Conservation (phyloP, 2,113 vertebrate species). For the Argyrosomus japonicus region DNA sequence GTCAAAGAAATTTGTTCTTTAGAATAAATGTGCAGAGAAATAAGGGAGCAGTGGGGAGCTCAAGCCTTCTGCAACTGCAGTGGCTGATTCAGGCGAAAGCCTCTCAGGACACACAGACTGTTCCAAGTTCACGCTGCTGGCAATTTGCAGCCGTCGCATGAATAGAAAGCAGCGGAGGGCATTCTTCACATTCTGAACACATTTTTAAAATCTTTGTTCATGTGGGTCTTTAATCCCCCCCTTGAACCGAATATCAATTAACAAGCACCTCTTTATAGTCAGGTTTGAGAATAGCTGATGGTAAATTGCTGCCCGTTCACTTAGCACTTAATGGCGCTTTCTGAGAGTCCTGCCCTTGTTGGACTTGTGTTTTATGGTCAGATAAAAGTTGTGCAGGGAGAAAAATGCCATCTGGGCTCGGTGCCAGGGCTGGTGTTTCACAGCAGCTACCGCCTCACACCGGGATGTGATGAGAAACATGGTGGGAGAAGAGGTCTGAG, state of each 20-base stretch:
- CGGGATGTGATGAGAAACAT: conserved; percentile 89
- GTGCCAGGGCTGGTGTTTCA: conserved; percentile 93
- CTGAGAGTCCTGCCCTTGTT: conserved; percentile 85
- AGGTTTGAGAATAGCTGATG: conserved; percentile 63
- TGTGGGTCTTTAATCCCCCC: conserved; percentile 69
- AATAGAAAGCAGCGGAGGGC: conserved; percentile 72
- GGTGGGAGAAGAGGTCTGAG: conserved; percentile 61
- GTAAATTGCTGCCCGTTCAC: conserved; percentile 70
- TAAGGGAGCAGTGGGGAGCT: not conserved
- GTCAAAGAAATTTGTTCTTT: conserved; percentile 80
- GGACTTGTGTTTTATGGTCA: conserved; percentile 89
- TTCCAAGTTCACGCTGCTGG: conserved; percentile 50
- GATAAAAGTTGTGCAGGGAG: conserved; percentile 86
- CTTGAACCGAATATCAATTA: conserved; percentile 81
- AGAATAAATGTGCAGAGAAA: conserved; percentile 78
- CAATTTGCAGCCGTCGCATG: conserved; percentile 56
- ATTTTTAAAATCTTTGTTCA: conserved; percentile 77
- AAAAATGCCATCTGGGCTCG: conserved; percentile 91
- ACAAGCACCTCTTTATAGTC: conserved; percentile 68
- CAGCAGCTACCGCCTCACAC: conserved; percentile 89
- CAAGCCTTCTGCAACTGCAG: conserved; percentile 30
- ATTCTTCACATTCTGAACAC: conserved; percentile 79
- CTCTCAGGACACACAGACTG: conserved; percentile 35
- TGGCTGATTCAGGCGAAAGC: conserved; percentile 26
- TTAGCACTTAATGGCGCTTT: conserved; percentile 88